These are phyloP conservation scores for Guaruba guarouba DNA, from an alignment of 2,113 vertebrate species.

Conservation along the genomic window DNA sequence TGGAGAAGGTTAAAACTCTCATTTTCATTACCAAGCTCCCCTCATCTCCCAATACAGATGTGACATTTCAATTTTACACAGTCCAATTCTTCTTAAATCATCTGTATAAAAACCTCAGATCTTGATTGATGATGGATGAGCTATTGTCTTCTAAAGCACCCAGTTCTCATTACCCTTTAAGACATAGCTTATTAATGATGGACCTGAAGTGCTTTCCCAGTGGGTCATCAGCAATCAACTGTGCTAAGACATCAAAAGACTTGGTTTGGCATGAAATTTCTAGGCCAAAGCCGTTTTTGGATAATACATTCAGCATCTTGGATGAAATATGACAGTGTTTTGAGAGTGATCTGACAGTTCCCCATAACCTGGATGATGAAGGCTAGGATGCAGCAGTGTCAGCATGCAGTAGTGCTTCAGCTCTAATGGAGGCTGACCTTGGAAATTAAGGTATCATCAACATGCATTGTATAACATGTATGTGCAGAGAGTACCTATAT, in stretches of 20 bases:
- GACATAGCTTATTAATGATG: constrained; percentile 73
- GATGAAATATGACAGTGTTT: not conserved
- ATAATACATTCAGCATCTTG: constrained; percentile 36
- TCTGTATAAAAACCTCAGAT: constrained; percentile 79
- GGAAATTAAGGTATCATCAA: not conserved
- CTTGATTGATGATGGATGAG: constrained; percentile 80
- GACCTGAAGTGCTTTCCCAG: constrained; percentile 71
- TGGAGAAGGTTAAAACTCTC: constrained; percentile 78
- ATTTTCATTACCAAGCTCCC: constrained; percentile 75
- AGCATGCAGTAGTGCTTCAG: not conserved
- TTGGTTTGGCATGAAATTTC: constrained; percentile 57
- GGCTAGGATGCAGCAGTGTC: not conserved
- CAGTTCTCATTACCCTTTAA: constrained; percentile 75
- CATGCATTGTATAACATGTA: fast-evolving
- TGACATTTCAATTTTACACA: constrained; percentile 83
- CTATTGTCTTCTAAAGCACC: constrained; percentile 75
- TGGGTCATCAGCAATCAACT: constrained; percentile 65
- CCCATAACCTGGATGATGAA: not conserved
- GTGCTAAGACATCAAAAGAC: constrained; percentile 52
- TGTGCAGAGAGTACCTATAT: not conserved
- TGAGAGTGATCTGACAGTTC: not conserved
- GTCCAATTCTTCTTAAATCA: constrained; percentile 79
- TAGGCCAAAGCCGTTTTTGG: constrained; percentile 42
- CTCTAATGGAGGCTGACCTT: not conserved
- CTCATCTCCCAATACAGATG: constrained; percentile 75